A percentile compares a stretch with the other conserved stretches of the same genome.
Evolutionary conservation across 2,113 vertebrate species (phyloP).

Genomic region (Melanotaenia duboulayi): DNA sequence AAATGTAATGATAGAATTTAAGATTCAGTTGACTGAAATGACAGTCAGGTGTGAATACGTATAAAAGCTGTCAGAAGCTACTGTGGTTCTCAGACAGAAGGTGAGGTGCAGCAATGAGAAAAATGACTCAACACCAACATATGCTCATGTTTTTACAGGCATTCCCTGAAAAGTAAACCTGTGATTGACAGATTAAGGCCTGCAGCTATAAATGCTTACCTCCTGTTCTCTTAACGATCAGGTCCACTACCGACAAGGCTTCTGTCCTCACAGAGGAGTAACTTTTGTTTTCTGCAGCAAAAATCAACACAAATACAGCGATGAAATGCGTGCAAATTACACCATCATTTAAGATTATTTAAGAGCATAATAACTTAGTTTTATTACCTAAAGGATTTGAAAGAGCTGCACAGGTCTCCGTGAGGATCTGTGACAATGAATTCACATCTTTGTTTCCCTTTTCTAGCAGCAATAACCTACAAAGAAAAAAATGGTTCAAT

Average conservation of each 20-base stretch:
- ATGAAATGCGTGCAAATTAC: not conserved
- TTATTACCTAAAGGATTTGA: constrained; percentile 85
- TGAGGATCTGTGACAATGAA: constrained; percentile 89
- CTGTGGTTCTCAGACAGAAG: too few species aligned
- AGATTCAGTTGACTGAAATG: too few species aligned
- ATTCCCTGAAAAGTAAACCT: not conserved
- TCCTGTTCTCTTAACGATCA: constrained; percentile 90
- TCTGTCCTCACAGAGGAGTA: constrained; percentile 96
- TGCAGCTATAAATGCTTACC: constrained; percentile 80
- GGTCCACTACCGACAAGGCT: constrained; percentile 92
- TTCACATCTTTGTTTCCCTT: constrained; percentile 84
- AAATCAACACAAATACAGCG: not conserved
- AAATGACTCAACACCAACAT: too few species aligned
- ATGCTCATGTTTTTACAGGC: too few species aligned
- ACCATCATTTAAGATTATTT: not conserved
- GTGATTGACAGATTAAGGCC: not conserved
- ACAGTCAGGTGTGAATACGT: too few species aligned
- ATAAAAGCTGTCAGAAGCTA: too few species aligned
- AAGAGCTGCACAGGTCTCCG: constrained; percentile 91
- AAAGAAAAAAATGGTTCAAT: constrained; percentile 20
- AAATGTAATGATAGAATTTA: too few species aligned
- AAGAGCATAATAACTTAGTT: not conserved
- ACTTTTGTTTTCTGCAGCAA: constrained; percentile 92
- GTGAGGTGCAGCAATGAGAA: too few species aligned
- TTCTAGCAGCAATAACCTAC: constrained; percentile 90